Conservation (phyloP, 1,140 invertebrate species). For the Coboldia fuscipes region DNA sequence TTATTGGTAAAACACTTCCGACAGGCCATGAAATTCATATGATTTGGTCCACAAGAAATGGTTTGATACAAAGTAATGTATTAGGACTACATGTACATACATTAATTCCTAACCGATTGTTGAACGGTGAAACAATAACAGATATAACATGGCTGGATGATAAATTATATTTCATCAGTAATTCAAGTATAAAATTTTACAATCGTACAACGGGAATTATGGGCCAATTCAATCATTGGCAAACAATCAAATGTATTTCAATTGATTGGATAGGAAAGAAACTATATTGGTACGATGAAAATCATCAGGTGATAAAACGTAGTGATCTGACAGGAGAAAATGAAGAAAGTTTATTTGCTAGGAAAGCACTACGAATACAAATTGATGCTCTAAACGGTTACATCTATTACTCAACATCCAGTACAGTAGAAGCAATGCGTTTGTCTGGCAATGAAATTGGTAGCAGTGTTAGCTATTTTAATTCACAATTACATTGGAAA, state of each 20-base stretch:
- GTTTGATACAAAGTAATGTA: constrained; percentile 46
- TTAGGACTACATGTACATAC: constrained; percentile 39
- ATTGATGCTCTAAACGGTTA: constrained; percentile 63
- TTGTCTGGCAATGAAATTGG: constrained; percentile 65
- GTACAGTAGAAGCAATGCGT: constrained; percentile 53
- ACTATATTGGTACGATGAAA: constrained; percentile 75
- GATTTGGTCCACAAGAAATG: constrained; percentile 48
- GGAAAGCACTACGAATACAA: constrained; percentile 55
- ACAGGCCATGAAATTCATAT: constrained; percentile 14
- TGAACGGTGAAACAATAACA: constrained; percentile 28
- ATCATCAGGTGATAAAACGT: constrained; percentile 50
- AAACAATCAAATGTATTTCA: constrained; percentile 53
- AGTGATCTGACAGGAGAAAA: constrained; percentile 47
- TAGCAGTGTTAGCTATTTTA: too few relatives aligned
- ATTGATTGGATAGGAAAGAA: constrained; percentile 76
- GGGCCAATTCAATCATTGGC: constrained; percentile 33
- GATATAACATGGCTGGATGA: constrained; percentile 49
- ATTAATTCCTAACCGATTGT: constrained; percentile 11
- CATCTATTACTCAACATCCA: constrained; percentile 72
- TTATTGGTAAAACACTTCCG: constrained; percentile 40
- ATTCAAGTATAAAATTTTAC: constrained; percentile 45
- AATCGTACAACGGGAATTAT: constrained; percentile 36
- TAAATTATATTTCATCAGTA: constrained; percentile 47
- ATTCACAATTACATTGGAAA: constrained; percentile 68
- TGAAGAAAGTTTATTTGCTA: constrained; percentile 50